Percentiles rank a stretch among this genome's conserved stretches.
Evolutionary conservation across 2,797 vertebrate genomes (phyloP).

Genomic region (Bucorvus abyssinicus): DNA sequence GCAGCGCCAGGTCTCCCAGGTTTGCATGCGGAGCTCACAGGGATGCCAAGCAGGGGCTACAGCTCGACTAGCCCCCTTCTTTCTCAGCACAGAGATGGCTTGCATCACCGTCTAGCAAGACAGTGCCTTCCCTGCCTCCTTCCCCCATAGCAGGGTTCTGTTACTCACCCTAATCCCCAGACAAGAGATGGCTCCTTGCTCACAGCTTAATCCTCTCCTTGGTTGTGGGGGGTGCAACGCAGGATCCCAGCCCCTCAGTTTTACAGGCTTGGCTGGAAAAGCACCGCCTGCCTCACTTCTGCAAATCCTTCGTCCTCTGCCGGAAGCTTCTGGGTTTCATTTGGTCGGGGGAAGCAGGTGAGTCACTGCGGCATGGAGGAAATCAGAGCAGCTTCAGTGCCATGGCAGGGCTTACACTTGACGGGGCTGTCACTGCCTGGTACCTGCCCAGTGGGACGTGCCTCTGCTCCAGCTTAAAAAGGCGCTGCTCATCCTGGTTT

Average conservation of each 20-base stretch:
- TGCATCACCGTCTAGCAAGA: neutral
- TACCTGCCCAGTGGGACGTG: neutral
- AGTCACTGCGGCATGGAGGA: neutral
- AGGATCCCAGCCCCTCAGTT: conserved; percentile 64
- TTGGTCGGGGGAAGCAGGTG: conserved; percentile 76
- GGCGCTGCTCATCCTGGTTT: neutral
- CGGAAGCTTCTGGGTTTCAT: conserved; percentile 74
- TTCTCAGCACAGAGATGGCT: neutral
- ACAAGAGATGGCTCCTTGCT: neutral
- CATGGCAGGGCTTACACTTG: neutral
- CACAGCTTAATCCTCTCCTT: neutral
- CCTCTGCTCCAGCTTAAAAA: neutral
- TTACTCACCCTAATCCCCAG: conserved; percentile 29
- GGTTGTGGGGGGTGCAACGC: neutral
- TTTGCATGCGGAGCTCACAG: neutral
- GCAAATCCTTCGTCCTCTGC: conserved; percentile 78
- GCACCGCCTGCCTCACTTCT: conserved; percentile 77
- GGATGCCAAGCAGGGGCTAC: fast-evolving
- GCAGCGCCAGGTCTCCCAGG: neutral
- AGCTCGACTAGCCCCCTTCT: neutral
- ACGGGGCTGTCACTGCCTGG: neutral
- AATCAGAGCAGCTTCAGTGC: neutral
- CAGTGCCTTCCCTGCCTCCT: neutral
- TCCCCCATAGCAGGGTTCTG: neutral
- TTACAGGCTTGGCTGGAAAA: conserved; percentile 75